Percentiles rank a stretch among this genome's conserved stretches.
These are phyloP conservation scores for Noctua janthe DNA, from an alignment of 2,888 invertebrate species.

Conservation along the genomic window DNA sequence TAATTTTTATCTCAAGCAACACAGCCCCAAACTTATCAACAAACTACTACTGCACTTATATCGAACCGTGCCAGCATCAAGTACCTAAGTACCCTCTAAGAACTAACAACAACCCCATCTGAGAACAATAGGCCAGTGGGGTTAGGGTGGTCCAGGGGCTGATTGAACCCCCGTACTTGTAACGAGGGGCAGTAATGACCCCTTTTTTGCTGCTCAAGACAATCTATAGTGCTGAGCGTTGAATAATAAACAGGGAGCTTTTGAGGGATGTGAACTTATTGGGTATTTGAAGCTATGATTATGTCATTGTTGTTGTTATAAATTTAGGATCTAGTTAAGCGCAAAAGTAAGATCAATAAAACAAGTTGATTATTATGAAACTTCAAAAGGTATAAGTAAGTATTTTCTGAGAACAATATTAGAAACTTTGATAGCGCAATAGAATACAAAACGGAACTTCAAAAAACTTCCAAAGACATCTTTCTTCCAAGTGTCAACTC, in stretches of 20 bases:
- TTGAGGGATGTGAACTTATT: neutral
- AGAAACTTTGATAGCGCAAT: neutral
- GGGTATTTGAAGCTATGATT: neutral
- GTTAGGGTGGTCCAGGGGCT: slow-evolving; percentile 48
- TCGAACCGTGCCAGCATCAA: slow-evolving; percentile 49
- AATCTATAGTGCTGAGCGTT: slow-evolving; percentile 31
- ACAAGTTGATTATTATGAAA: neutral
- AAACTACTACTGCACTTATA: slow-evolving; percentile 34
- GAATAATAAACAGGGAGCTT: slow-evolving; percentile 26
- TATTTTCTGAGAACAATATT: neutral
- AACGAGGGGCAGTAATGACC: slow-evolving; percentile 61
- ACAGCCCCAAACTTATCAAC: slow-evolving; percentile 17
- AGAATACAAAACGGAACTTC: neutral
- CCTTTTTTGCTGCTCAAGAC: slow-evolving; percentile 54
- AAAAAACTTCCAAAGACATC: slow-evolving; percentile 12
- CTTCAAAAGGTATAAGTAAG: neutral
- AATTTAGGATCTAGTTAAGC: neutral
- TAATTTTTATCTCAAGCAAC: slow-evolving; percentile 23
- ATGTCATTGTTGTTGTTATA: neutral
- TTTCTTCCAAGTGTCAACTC: slow-evolving; percentile 5
- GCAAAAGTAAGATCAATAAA: neutral
- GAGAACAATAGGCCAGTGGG: slow-evolving; percentile 52
- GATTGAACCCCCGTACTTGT: slow-evolving; percentile 50
- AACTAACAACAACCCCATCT: slow-evolving; percentile 56
- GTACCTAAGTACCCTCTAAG: slow-evolving; percentile 54